Conservation (phyloP, 2,113 vertebrate genomes). For the Geococcyx californianus region DNA sequence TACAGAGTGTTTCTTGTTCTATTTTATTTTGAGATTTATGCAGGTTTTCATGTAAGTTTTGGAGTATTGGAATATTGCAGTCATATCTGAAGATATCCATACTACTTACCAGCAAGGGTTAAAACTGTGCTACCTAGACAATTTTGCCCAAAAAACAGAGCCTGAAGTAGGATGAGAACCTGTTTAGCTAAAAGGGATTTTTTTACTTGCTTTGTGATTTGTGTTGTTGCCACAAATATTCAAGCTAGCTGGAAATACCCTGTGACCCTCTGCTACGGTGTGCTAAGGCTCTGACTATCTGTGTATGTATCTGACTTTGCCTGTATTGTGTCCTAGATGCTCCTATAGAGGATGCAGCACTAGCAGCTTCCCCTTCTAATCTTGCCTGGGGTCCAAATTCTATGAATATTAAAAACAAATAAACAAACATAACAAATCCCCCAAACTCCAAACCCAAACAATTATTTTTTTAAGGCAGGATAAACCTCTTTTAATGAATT, state of each 20-base stretch:
- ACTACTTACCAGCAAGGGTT: background rate
- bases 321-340: background rate
- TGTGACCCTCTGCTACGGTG: rapidly evolving
- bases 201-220: background rate
- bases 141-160: background rate
- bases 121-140: background rate
- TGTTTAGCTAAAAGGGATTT: background rate
- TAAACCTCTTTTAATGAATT: background rate
- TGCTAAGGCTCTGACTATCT: background rate
- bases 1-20: background rate
- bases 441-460: background rate
- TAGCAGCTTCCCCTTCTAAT: background rate
- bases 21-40: background rate
- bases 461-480: background rate
- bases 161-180: background rate
- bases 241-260: background rate
- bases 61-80: background rate
- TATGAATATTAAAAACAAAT: background rate
- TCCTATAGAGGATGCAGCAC: background rate
- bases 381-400: background rate
- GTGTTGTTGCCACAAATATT: background rate
- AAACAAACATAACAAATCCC: background rate
- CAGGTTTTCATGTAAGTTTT: background rate
- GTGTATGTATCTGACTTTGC: background rate
- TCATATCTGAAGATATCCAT: background rate